Conservation (phyloP, 2,113 vertebrate species). For the Nipponia nippon region DNA sequence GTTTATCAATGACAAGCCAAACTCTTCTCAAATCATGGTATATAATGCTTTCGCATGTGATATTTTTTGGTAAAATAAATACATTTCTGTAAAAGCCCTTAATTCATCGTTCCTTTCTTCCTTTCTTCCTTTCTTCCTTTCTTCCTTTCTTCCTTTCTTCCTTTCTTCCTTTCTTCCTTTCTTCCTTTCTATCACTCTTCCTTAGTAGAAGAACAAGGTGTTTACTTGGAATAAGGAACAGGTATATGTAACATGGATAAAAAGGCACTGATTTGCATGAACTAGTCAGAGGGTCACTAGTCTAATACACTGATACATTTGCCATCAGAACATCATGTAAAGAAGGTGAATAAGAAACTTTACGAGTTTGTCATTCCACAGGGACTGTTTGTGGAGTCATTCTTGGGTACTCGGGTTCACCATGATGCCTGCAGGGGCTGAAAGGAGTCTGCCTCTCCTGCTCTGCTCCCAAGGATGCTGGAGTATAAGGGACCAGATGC, state of each 20-base stretch:
- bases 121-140: not conserved
- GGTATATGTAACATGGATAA: not conserved
- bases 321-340: rapidly evolving
- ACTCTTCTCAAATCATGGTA: not conserved
- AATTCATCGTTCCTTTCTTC: not conserved
- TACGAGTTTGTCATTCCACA: not conserved
- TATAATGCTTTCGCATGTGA: not conserved
- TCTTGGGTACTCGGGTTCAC: not conserved
- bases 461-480: not conserved
- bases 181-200: not conserved
- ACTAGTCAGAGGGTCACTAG: not conserved
- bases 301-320: not conserved
- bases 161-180: not conserved
- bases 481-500: not conserved
- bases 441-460: not conserved
- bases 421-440: not conserved
- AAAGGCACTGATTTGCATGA: not conserved
- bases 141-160: not conserved
- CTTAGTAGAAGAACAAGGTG: not conserved
- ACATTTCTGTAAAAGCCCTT: not conserved
- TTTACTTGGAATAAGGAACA: not conserved
- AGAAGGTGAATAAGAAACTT: not conserved
- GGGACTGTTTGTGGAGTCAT: not conserved
- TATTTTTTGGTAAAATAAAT: not conserved
- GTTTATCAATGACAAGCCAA: not conserved